Percentiles rank a stretch among this genome's conserved stretches.
Evolutionary conservation across 2,888 invertebrate genomes (phyloP).

Genomic region (Agapostemon virescens): DNA sequence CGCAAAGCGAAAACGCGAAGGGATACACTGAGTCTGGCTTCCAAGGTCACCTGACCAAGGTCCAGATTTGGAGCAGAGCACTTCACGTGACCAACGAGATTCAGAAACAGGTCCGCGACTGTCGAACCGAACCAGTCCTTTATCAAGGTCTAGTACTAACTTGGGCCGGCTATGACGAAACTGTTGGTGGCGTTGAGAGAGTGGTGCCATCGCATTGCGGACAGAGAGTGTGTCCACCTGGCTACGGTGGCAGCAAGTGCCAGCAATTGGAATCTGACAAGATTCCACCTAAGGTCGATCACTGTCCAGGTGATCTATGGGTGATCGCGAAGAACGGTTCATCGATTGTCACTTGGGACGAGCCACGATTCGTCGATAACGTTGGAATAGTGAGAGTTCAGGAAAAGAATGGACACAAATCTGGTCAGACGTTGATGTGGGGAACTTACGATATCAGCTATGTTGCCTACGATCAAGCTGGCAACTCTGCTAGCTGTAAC

Average conservation of each 20-base stretch:
- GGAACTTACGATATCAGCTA: conserved; percentile 96
- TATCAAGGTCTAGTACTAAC: conserved; percentile 92
- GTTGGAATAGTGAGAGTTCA: conserved; percentile 89
- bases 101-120: conserved; percentile 95
- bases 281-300: conserved; percentile 90
- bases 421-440: conserved; percentile 94
- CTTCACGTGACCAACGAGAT: conserved; percentile 95
- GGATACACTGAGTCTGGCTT: conserved; percentile 94
- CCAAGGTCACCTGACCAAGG: conserved; percentile 96
- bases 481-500: conserved; percentile 94
- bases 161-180: conserved; percentile 96
- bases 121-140: conserved; percentile 94
- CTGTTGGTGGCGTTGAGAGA: conserved; percentile 93
- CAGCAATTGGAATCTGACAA: conserved; percentile 92
- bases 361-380: conserved; percentile 94
- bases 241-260: conserved; percentile 92
- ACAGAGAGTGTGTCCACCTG: conserved; percentile 92
- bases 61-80: conserved; percentile 96
- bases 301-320: conserved; percentile 97
- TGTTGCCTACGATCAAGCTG: conserved; percentile 95
- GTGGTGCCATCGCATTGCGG: conserved; percentile 96
- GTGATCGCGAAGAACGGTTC: conserved; percentile 96
- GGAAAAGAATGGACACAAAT: conserved; percentile 92
- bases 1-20: conserved; percentile 85
- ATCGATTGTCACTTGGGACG: conserved; percentile 94